Conservation (phyloP, 2,113 vertebrate species). For the Danionella cerebrum region DNA sequence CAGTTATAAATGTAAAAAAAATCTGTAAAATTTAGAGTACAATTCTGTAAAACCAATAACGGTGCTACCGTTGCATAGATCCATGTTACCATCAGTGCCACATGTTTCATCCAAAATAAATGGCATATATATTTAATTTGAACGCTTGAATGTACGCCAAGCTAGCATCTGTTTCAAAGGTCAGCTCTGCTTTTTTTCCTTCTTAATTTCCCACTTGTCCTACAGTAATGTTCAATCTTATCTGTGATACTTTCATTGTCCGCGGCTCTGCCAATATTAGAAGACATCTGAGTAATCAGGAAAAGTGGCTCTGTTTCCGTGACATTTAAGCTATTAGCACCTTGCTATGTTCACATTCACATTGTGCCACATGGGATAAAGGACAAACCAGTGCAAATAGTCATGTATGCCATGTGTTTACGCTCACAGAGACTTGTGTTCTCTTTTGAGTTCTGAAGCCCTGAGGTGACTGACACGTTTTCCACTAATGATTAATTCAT, state of each 20-base stretch:
- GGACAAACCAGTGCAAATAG: not conserved
- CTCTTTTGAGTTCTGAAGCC: not conserved
- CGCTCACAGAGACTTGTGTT: not conserved
- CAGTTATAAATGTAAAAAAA: no score
- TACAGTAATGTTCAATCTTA: conserved; percentile 7
- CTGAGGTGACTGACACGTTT: no score
- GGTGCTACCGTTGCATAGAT: no score
- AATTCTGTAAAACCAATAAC: no score
- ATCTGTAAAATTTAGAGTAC: no score
- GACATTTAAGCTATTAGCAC: conserved; percentile 54
- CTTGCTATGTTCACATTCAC: conserved; percentile 48
- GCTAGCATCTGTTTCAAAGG: conserved; percentile 27
- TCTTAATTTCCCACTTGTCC: conserved; percentile 48
- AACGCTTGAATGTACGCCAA: not conserved
- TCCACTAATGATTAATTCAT: no score
- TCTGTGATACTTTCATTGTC: conserved; percentile 32
- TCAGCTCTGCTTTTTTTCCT: conserved; percentile 50
- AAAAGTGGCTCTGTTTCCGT: conserved; percentile 52
- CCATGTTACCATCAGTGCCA: not conserved
- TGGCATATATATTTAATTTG: not conserved
- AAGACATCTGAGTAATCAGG: conserved; percentile 54
- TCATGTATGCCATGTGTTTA: not conserved
- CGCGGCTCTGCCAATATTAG: conserved; percentile 41
- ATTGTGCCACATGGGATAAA: conserved; percentile 28
- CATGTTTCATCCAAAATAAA: conserved; percentile 13